Percentiles rank a stretch among this genome's conserved stretches.
Conservation (phyloP, 2,888 invertebrate species). For the Plagiodera versicolora region DNA sequence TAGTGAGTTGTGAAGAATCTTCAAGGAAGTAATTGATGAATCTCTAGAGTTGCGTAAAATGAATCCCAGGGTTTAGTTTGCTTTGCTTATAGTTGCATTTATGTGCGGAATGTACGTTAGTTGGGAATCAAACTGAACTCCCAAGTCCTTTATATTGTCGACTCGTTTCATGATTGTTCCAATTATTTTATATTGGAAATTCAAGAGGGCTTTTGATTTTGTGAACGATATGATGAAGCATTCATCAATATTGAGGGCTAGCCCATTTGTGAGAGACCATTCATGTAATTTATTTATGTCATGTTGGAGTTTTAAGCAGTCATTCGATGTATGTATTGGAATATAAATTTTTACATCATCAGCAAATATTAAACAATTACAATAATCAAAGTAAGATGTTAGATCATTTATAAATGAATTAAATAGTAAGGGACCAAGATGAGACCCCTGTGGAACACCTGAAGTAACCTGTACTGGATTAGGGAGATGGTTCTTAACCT, state of each 20-base stretch:
- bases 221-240: neutral
- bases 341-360: neutral
- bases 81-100: neutral
- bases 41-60: too few species aligned
- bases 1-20: too few species aligned
- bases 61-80: neutral
- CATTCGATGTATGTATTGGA: neutral
- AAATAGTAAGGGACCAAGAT: too few species aligned
- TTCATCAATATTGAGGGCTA: neutral
- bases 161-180: neutral
- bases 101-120: neutral
- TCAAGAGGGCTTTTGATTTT: neutral
- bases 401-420: neutral
- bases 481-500: too few species aligned
- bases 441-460: too few species aligned
- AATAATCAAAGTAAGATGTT: neutral
- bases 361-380: neutral
- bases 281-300: neutral
- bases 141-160: neutral
- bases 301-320: conserved; percentile 2
- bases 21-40: too few species aligned
- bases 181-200: neutral
- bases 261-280: neutral
- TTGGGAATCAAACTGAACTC: neutral
- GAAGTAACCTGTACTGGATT: too few species aligned